Percentiles rank a stretch among this genome's conserved stretches.
These are phyloP conservation scores for Hyperoplus lanceolatus DNA, from an alignment of 2,797 vertebrate genomes.

Conservation along the genomic window DNA sequence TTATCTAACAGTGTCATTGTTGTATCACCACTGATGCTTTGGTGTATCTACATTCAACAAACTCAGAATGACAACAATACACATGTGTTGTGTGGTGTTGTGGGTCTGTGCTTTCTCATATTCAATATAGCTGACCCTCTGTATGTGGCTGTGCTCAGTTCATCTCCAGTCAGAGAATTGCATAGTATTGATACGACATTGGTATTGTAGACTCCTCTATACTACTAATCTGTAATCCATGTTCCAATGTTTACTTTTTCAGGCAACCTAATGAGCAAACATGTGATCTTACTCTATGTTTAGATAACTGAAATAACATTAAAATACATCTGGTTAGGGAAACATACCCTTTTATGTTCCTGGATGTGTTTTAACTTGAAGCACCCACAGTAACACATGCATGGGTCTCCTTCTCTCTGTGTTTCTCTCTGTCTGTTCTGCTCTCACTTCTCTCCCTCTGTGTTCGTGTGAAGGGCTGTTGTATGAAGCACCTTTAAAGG, in stretches of 20 bases:
- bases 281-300: slow-evolving; percentile 14
- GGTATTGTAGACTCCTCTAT: slow-evolving; percentile 15
- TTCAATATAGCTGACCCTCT: background rate
- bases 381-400: slow-evolving; percentile 58
- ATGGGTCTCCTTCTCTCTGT: slow-evolving; percentile 48
- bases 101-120: background rate
- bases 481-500: slow-evolving; percentile 84
- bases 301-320: slow-evolving; percentile 39
- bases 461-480: slow-evolving; percentile 76
- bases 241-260: slow-evolving; percentile 28
- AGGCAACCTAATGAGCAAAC: slow-evolving; percentile 45
- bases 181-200: background rate
- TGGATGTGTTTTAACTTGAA: slow-evolving; percentile 63
- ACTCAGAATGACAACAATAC: background rate
- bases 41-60: background rate
- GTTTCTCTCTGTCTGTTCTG: slow-evolving; percentile 53
- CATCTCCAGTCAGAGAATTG: too few species aligned
- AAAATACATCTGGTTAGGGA: slow-evolving; percentile 37
- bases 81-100: background rate
- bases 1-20: background rate
- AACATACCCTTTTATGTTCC: slow-evolving; percentile 23
- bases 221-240: slow-evolving; percentile 14
- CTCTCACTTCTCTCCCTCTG: slow-evolving; percentile 70
- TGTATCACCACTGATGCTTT: background rate
- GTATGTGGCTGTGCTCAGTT: too few species aligned